Evolutionary conservation across 2,888 invertebrate species (phyloP).

Genomic region (Euzophera pinguis): DNA sequence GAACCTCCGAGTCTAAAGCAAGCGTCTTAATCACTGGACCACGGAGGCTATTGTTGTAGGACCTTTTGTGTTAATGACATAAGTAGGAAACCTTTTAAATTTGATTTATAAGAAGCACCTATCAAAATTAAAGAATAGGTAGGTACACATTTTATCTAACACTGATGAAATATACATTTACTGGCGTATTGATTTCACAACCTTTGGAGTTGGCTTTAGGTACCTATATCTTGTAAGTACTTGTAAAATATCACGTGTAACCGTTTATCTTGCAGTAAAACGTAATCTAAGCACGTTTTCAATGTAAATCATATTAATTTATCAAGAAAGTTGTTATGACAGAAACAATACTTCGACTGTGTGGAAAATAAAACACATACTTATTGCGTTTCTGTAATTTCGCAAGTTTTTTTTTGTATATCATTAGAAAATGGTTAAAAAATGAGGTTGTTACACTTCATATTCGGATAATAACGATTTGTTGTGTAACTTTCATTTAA

Average conservation of each 20-base stretch:
- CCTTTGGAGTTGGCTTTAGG: neutral
- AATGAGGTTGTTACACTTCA: too few species aligned
- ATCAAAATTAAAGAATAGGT: too few species aligned
- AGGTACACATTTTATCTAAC: neutral
- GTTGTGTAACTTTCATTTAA: conserved; percentile 3
- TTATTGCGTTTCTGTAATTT: neutral
- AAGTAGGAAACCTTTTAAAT: too few species aligned
- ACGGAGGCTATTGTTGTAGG: too few species aligned
- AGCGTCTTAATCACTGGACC: too few species aligned
- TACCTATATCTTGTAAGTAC: neutral
- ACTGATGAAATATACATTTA: neutral
- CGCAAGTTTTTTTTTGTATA: neutral
- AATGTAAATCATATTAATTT: neutral
- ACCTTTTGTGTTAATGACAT: too few species aligned
- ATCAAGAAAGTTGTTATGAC: conserved; percentile 5
- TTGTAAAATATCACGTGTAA: conserved; percentile 4
- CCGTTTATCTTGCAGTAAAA: conserved; percentile 5
- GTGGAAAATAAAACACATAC: neutral
- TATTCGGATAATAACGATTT: neutral
- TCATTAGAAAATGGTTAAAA: neutral
- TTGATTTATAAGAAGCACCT: too few species aligned
- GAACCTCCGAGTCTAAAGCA: too few species aligned
- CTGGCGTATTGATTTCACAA: neutral
- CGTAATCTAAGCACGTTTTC: conserved; percentile 9
- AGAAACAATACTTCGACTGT: neutral